These are phyloP conservation scores for Crematogaster levior DNA, from an alignment of 2,888 invertebrate genomes.

Conservation along the genomic window DNA sequence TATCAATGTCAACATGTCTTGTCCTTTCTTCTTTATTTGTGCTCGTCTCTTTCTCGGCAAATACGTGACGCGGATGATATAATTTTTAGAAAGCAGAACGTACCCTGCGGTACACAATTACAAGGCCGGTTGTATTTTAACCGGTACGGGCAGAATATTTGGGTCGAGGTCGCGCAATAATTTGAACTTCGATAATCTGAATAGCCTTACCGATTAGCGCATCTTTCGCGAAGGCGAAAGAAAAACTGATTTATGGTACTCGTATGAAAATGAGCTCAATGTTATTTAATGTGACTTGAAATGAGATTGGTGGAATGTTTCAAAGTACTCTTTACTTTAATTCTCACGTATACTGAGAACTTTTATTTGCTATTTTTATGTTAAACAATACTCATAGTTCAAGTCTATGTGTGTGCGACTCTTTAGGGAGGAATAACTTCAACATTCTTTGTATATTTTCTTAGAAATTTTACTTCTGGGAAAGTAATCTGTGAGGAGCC, in stretches of 20 bases:
- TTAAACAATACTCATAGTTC: not conserved
- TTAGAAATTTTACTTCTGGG: not conserved
- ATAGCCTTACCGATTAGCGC: conserved; percentile 30
- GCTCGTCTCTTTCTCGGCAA: not conserved
- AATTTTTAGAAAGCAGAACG: conserved; percentile 14
- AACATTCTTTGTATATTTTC: not conserved
- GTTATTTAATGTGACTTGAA: not conserved
- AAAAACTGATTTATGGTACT: not conserved
- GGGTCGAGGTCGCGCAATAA: conserved; percentile 32
- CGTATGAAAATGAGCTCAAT: not conserved
- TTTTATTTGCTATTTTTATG: not conserved
- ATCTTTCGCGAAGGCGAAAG: not conserved
- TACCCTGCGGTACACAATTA: not conserved
- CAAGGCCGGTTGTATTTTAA: conserved; percentile 37
- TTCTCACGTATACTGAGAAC: not conserved
- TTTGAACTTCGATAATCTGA: conserved; percentile 50
- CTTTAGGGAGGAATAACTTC: conserved; percentile 9
- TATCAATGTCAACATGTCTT: too few relatives aligned
- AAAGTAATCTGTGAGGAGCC: not conserved
- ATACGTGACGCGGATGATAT: not conserved
- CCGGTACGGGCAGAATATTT: conserved; percentile 14
- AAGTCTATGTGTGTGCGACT: not conserved
- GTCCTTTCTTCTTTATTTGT: not conserved
- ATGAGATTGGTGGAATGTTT: not conserved
- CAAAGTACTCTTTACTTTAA: not conserved